Percentiles rank a stretch among this genome's conserved stretches.
Conservation (phyloP, 1,140 invertebrate genomes). For the Harlomillsia oculata region DNA sequence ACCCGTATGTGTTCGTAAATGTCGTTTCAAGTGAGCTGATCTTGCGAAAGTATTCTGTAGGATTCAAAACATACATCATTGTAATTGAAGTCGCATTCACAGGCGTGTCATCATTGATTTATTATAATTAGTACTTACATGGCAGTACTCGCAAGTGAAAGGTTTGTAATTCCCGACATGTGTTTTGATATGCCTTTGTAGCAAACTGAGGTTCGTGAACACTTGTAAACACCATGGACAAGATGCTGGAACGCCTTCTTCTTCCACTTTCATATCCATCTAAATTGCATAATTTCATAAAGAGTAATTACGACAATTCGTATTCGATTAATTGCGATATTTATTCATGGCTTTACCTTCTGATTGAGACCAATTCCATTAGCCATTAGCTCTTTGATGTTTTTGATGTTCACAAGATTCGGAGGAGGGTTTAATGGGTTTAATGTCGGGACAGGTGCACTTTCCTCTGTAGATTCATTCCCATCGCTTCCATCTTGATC, state of each 20-base stretch:
- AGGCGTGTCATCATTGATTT: neutral
- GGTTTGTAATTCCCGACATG: constrained; percentile 22
- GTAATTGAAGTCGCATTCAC: neutral
- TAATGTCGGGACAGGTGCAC: neutral
- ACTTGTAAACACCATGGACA: constrained; percentile 28
- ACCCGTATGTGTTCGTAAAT: constrained; percentile 25
- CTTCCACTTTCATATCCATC: neutral
- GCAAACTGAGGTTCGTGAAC: constrained; percentile 13
- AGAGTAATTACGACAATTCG: neutral
- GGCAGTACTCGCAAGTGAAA: constrained; percentile 18
- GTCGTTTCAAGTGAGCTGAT: constrained; percentile 28
- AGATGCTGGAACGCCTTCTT: neutral
- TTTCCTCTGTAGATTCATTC: neutral
- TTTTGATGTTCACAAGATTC: too few species aligned
- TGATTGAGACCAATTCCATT: too few species aligned
- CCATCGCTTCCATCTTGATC: neutral
- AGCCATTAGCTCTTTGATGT: too few species aligned
- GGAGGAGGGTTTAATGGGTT: too few species aligned
- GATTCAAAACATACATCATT: neutral
- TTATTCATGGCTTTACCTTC: too few species aligned
- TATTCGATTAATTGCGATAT: too few species aligned
- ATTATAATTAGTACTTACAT: constrained; percentile 7
- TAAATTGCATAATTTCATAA: neutral
- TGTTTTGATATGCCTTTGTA: constrained; percentile 26
- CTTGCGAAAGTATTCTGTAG: constrained; percentile 22